Evolutionary conservation across 92 coral and sea anemone genomes (phyloP), one percentile per base, ranked within the genome.

Genomic region (Phenganax subtilis): DNA sequence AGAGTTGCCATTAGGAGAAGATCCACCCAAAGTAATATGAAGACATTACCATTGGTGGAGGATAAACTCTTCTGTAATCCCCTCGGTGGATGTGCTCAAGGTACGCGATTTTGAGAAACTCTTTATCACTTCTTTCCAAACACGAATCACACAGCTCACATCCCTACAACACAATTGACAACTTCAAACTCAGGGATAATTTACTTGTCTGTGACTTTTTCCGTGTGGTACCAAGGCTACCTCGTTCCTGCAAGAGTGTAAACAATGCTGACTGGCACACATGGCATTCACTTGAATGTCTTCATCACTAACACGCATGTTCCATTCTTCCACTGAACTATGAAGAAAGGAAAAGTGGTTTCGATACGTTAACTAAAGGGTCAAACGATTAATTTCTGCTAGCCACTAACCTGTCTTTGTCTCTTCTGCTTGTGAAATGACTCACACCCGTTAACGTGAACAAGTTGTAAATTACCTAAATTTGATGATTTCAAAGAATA

Each of bases 91-190:
- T 53, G 68, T 94, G 98, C 75, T 94, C 98, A 71, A 85, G 85
- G 83, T 88, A 89, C 1, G 98, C 97, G 7, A 77, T 69, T 86
- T 89, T 88, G 73, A 94, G 87, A 81, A 88, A 89, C 20, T 87
- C 93, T 15, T 88, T 86, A 80, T 88, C 89, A 37, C 86, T 88
- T 55, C 84, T 90, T 53, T 89, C 86, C n/a, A 94, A 87, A 84
- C 98, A 94, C 11, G 89, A 75, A 83, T 88, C 56, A 72, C 98
- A 94, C 69, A 92, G 65, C 68, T 89, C 90, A 71, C 98, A 94
- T 14, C 72, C 80, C 98, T 94, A 61, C 37, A 65, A 65, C 12
- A 66, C 15, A 65, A 31, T 8, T 8, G 51, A 31, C 3, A 51
- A 52, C 6, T 20, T 37, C 27, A 20, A 64, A 59, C 12, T 12